Conservation (phyloP, 2,888 invertebrate genomes). For the Azorinus chamasolen region DNA sequence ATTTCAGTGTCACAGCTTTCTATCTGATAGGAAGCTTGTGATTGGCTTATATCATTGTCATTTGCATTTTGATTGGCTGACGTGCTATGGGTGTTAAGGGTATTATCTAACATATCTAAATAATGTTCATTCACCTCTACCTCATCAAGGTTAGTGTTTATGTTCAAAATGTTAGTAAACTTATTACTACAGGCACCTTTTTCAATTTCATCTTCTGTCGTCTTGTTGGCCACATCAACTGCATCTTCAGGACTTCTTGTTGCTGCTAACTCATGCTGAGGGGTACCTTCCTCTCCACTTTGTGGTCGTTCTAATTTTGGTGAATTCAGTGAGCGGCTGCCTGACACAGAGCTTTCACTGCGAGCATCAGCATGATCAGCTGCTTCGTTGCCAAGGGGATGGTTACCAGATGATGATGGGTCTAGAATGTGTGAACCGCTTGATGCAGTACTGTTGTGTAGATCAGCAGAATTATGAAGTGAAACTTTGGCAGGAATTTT, state of each 20-base stretch:
- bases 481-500: slow-evolving; percentile 82
- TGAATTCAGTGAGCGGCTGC: slow-evolving; percentile 81
- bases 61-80: slow-evolving; percentile 86
- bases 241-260: slow-evolving; percentile 50
- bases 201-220: slow-evolving; percentile 31
- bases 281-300: slow-evolving; percentile 59
- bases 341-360: slow-evolving; percentile 83
- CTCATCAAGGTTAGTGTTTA: slow-evolving; percentile 66
- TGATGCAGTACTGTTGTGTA: slow-evolving; percentile 83
- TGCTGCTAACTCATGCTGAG: slow-evolving; percentile 46
- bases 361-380: slow-evolving; percentile 82
- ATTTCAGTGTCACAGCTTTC: slow-evolving; percentile 58
- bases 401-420: slow-evolving; percentile 50
- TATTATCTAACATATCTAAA: slow-evolving; percentile 67
- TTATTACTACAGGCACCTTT: slow-evolving; percentile 73
- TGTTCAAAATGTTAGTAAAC: slow-evolving; percentile 70
- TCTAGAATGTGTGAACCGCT: slow-evolving; percentile 85
- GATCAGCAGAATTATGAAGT: slow-evolving; percentile 83
- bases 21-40: slow-evolving; percentile 54
- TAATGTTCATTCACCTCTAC: slow-evolving; percentile 64
- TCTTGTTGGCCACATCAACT: slow-evolving; percentile 31
- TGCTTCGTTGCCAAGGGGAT: slow-evolving; percentile 66
- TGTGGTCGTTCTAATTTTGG: slow-evolving; percentile 77
- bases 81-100: slow-evolving; percentile 72
- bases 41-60: slow-evolving; percentile 82